Conservation (phyloP, 2,797 vertebrate genomes). For the Coendou prehensilis region DNA sequence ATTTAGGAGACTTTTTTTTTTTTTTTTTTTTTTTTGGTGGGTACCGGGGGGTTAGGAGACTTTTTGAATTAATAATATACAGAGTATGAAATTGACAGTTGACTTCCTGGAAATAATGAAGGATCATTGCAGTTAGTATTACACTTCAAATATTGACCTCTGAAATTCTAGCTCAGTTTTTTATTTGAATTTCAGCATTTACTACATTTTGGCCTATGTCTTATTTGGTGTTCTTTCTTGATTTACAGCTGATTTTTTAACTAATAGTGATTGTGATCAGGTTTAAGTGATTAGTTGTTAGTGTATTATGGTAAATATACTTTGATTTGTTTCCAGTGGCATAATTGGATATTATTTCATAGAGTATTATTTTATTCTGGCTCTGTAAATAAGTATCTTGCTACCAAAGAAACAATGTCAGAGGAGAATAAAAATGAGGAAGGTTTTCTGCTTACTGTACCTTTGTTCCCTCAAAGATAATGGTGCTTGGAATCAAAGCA, state of each 20-base stretch:
- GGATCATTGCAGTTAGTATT: constrained; percentile 21
- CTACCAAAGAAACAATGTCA: background rate
- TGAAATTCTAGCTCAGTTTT: constrained; percentile 19
- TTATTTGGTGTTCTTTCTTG: constrained; percentile 47
- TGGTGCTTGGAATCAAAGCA: background rate
- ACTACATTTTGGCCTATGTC: background rate
- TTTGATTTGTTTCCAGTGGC: constrained; percentile 31
- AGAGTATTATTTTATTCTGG: background rate
- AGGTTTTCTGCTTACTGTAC: background rate
- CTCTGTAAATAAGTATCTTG: background rate
- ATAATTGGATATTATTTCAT: constrained; percentile 12
- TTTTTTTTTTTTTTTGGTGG: too few species aligned
- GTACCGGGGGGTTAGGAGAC: too few species aligned
- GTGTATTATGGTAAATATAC: constrained; percentile 5
- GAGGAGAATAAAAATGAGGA: background rate
- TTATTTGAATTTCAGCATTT: background rate
- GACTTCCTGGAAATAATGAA: constrained; percentile 45
- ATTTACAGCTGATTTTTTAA: constrained; percentile 23
- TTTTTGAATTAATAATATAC: background rate
- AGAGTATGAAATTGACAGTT: constrained; percentile 38
- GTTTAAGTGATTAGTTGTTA: background rate
- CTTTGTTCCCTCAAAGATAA: background rate
- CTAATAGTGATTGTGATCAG: background rate
- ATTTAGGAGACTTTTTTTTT: background rate
- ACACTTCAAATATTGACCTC: background rate